A percentile compares a stretch with the other conserved stretches of the same genome.
phyloP scores from a whole-genome alignment of 2,888 invertebrate genomes.

The Charanyca ferruginea region DNA sequence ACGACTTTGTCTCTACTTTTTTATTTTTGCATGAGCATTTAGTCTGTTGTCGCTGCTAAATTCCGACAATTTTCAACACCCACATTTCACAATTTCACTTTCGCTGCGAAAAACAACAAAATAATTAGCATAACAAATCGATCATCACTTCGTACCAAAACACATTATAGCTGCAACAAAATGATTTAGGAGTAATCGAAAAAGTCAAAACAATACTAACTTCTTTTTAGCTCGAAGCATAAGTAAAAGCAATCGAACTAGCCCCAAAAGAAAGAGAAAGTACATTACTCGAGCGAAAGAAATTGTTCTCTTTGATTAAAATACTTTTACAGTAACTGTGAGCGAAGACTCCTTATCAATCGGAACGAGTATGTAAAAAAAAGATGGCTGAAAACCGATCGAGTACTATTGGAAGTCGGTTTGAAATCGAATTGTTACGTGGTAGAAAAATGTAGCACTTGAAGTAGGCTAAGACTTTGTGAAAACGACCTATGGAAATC shows the following conservation, averaged over 20 bases:
- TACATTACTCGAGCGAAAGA: constrained; percentile 68
- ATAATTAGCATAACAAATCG: constrained; percentile 52
- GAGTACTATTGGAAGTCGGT: constrained; percentile 30
- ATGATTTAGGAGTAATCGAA: constrained; percentile 69
- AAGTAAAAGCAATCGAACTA: constrained; percentile 75
- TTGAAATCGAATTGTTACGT: constrained; percentile 29
- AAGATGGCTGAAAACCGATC: constrained; percentile 53
- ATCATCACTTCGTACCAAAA: constrained; percentile 38
- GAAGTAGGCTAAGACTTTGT: neutral
- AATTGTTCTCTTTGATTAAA: constrained; percentile 73
- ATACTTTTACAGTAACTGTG: constrained; percentile 64
- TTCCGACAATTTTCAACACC: constrained; percentile 14
- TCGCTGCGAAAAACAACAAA: constrained; percentile 37
- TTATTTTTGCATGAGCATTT: neutral
- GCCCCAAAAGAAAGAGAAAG: constrained; percentile 72
- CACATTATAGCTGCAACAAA: constrained; percentile 53
- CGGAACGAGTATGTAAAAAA: constrained; percentile 59
- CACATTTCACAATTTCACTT: constrained; percentile 40
- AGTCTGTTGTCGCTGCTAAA: constrained; percentile 6
- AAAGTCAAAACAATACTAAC: constrained; percentile 72
- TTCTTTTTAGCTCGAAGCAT: constrained; percentile 67
- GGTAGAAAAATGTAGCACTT: constrained; percentile 6
- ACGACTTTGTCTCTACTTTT: neutral
- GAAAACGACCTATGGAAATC: neutral
- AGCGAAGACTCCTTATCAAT: constrained; percentile 62